Base-by-base conservation (phyloP, 2,888 invertebrate genomes). In the Beris morrisii region DNA sequence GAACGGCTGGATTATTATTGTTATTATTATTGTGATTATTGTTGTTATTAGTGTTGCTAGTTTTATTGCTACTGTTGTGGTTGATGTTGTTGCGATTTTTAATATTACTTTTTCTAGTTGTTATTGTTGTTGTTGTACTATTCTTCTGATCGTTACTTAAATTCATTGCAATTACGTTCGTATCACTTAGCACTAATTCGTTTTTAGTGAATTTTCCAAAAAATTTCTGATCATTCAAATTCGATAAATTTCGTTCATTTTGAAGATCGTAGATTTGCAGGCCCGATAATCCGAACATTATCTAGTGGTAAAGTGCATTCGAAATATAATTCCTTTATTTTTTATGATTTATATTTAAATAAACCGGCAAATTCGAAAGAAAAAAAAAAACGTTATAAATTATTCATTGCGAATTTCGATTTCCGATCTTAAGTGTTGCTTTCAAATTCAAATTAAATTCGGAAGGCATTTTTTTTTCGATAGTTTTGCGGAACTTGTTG, bases 221-320 rank as follows among this genome's bases (percentile, higher is more conserved):
- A 58, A 52, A 61, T 55, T 69, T 73, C 4, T 70, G 69, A 56
- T 70, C 75, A 43, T 52, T 52, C 52, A 61, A 43, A 38, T 61
- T 61, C 72, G 73, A 45, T 72, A 73, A 5, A 72, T 59, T 15
- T 5, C 38, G 53, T 65, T 22, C 12, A 59, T 72, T 71, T 69
- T 76, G 77, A 68, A 78, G 71, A 73, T 77, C 78, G 75, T 79
- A 78, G 70, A 78, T 76, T 72, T 78, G 78, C 54, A 75, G 75
- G 73, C 75, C 77, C 12, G 78, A 73, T 70, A 79, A 74, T 70
- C 78, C 75, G 70, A 79, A 79, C 79, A 79, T 79, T 65, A 15
- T 73, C 32, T 22, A 4, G 31, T 22, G 38, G 12, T 3, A 31
- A 28, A 65, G 28, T 48, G 15, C 9, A 38, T 32, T 32, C 5